phyloP scores from a whole-genome alignment of 2,113 vertebrate genomes.

The Alexandromys fortis region DNA sequence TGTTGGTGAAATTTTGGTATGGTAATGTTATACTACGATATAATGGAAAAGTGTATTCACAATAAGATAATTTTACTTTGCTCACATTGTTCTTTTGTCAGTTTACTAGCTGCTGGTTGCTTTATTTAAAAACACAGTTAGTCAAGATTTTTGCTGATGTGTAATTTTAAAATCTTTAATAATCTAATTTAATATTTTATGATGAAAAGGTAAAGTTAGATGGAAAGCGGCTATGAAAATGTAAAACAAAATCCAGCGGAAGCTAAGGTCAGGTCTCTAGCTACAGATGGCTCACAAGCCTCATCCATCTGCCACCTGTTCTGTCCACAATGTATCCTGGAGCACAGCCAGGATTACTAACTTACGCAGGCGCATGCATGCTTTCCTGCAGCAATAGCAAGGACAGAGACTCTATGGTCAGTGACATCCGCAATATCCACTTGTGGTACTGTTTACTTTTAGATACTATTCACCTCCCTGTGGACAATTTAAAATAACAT shows the following conservation, averaged over 20 bases:
- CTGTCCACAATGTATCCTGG: neutral
- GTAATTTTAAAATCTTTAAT: neutral
- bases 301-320: neutral
- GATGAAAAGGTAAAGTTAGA: neutral
- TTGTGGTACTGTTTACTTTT: neutral
- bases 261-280: neutral
- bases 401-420: neutral
- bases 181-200: neutral
- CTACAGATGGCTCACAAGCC: neutral
- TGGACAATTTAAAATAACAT: constrained; percentile 43
- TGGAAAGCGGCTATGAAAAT: constrained; percentile 1
- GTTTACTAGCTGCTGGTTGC: neutral
- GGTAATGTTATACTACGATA: neutral
- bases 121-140: constrained; percentile 12
- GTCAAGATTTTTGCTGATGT: neutral
- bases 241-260: neutral
- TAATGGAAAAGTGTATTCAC: neutral
- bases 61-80: constrained; percentile 37
- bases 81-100: constrained; percentile 58
- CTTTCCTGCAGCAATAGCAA: neutral
- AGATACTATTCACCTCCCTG: neutral
- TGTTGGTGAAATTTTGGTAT: neutral
- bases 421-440: neutral
- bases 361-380: neutral
- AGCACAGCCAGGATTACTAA: neutral